Evolutionary conservation across 2,888 invertebrate species (phyloP).

Genomic region (Plebejus anna): DNA sequence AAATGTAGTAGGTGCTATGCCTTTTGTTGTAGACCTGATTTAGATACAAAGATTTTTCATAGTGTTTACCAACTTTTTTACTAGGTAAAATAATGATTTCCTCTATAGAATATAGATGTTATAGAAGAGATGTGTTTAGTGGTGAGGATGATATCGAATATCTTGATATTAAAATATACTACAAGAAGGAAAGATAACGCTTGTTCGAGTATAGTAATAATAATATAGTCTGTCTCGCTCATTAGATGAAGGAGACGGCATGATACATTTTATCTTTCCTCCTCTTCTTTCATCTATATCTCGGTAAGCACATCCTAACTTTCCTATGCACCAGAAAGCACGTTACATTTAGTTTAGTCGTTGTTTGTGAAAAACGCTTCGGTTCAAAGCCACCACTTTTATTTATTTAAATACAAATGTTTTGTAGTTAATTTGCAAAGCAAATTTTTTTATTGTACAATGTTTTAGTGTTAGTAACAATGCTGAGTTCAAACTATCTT

Average conservation of each 20-base stretch:
- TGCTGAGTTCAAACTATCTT: constrained; percentile 20
- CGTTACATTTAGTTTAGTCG: neutral
- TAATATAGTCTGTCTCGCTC: neutral
- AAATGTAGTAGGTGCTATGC: constrained; percentile 22
- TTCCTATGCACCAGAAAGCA: neutral
- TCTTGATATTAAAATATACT: constrained; percentile 3
- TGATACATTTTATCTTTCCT: neutral
- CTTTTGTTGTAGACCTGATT: constrained; percentile 13
- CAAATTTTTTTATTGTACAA: constrained; percentile 19
- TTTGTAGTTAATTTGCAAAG: constrained; percentile 18
- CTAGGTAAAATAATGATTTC: constrained; percentile 1
- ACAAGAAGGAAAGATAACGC: neutral
- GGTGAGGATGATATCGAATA: neutral
- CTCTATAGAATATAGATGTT: constrained; percentile 10
- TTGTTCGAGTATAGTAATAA: neutral
- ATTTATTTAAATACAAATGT: neutral
- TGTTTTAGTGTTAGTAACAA: constrained; percentile 6
- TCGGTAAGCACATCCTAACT: neutral
- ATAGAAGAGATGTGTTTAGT: neutral
- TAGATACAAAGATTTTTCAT: constrained; percentile 3
- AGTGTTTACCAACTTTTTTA: constrained; percentile 5
- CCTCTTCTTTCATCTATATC: constrained; percentile 2
- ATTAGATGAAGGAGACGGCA: neutral
- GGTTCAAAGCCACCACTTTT: constrained; percentile 10
- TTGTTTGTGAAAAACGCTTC: constrained; percentile 10